Conservation (phyloP, 2,113 vertebrate species). For the Phaetusa simplex region DNA sequence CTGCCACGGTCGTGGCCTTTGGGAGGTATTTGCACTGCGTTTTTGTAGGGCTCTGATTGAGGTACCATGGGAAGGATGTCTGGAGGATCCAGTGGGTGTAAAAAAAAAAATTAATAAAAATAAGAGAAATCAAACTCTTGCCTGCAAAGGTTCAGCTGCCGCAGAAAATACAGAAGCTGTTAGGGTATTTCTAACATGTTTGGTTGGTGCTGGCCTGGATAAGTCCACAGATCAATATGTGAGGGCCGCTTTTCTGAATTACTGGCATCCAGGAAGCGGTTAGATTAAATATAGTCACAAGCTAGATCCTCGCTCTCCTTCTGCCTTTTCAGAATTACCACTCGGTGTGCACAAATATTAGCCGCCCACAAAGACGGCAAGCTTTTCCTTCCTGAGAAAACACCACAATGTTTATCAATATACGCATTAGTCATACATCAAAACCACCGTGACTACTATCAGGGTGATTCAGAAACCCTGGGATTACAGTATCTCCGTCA, state of each 20-base stretch:
- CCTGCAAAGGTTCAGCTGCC: neutral
- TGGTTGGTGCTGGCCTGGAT: neutral
- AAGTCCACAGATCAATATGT: accelerated
- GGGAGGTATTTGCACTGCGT: neutral
- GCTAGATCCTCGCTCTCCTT: neutral
- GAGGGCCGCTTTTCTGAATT: neutral
- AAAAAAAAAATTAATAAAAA: neutral
- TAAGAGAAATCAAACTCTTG: neutral
- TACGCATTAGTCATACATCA: accelerated
- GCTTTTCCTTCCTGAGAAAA: neutral
- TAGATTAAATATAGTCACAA: neutral
- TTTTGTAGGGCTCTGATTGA: neutral
- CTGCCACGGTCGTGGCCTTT: accelerated
- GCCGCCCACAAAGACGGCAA: accelerated
- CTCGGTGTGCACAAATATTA: accelerated
- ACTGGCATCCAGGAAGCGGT: neutral
- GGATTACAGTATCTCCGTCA: neutral
- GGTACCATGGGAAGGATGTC: neutral
- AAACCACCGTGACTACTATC: accelerated
- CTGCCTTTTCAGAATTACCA: neutral
- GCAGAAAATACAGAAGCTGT: neutral
- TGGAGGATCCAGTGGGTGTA: neutral
- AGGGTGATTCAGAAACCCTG: neutral
- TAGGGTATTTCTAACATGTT: neutral
- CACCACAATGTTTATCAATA: neutral